phyloP scores from a whole-genome alignment of 1,140 invertebrate species.

The Yoshiicerus persimilis region DNA sequence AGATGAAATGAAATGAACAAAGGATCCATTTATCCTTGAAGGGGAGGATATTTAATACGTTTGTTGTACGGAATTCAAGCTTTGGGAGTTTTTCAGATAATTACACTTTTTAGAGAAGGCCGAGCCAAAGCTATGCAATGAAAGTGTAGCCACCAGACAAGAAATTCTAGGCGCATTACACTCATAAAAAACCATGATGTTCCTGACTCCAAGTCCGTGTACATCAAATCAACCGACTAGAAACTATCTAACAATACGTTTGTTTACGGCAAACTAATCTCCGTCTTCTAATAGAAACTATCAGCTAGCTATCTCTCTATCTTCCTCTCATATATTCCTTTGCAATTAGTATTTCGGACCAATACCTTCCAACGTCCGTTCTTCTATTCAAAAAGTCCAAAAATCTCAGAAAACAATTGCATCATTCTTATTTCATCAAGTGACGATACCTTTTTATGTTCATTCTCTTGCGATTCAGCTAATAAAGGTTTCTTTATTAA shows the following conservation, averaged over 20 bases:
- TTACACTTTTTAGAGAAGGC: conserved; percentile 45
- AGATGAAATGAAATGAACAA: conserved; percentile 45
- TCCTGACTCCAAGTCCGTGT: conserved; percentile 20
- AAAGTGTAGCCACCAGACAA: conserved; percentile 42
- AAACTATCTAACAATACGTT: background rate
- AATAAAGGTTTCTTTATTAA: too few species aligned
- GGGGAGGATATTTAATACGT: conserved; percentile 47
- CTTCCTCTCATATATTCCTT: background rate
- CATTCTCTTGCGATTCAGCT: too few species aligned
- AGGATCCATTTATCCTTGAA: conserved; percentile 47
- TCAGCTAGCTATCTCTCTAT: background rate
- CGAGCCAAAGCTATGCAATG: conserved; percentile 32
- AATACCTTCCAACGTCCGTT: background rate
- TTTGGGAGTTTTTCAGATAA: conserved; percentile 45
- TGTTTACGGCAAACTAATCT: background rate
- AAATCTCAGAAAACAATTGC: background rate
- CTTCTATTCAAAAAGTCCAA: background rate
- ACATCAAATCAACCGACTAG: conserved; percentile 22
- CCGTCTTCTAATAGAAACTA: background rate
- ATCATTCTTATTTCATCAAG: background rate
- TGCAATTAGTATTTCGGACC: background rate
- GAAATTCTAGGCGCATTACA: conserved; percentile 29
- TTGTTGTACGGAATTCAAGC: conserved; percentile 44
- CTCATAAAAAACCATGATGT: conserved; percentile 35
- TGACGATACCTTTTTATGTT: background rate